These are phyloP conservation scores for Boloria euphrosyne DNA, from an alignment of 2,888 invertebrate species.

Conservation along the genomic window DNA sequence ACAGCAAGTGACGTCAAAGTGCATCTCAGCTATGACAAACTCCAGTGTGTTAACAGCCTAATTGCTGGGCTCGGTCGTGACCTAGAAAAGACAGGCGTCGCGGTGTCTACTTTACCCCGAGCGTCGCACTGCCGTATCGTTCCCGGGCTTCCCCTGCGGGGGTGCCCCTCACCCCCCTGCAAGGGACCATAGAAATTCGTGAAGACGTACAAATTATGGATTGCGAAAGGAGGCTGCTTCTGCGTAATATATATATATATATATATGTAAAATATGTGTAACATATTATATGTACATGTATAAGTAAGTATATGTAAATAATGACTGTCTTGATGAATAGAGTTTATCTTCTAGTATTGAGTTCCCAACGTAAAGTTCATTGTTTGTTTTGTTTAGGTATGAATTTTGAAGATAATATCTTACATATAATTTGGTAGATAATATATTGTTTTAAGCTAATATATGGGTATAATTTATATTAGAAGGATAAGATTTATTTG, in stretches of 20 bases:
- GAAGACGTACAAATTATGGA: slow-evolving; percentile 36
- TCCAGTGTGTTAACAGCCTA: slow-evolving; percentile 23
- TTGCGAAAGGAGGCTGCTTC: slow-evolving; percentile 21
- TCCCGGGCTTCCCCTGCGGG: slow-evolving; percentile 39
- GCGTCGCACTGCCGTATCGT: slow-evolving; percentile 68
- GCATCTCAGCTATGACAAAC: slow-evolving; percentile 14
- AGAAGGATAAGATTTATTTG: too few relatives aligned
- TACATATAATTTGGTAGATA: too few relatives aligned
- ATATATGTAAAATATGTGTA: background rate
- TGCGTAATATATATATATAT: slow-evolving; percentile 11
- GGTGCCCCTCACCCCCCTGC: background rate
- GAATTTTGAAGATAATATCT: too few relatives aligned
- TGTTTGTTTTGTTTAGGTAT: too few relatives aligned
- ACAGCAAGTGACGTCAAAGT: slow-evolving; percentile 13
- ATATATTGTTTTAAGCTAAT: too few relatives aligned
- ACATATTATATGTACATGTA: too few relatives aligned
- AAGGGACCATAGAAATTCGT: slow-evolving; percentile 16
- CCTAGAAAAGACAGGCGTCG: slow-evolving; percentile 45
- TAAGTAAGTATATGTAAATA: background rate
- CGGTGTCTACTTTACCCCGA: slow-evolving; percentile 51
- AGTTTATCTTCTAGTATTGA: too few relatives aligned
- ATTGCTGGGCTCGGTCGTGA: slow-evolving; percentile 33
- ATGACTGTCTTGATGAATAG: too few relatives aligned
- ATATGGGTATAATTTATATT: too few relatives aligned
- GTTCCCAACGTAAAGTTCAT: too few relatives aligned